A percentile compares a stretch with the other conserved stretches of the same genome.
phyloP scores from a whole-genome alignment of 37 sponge, comb jelly and placozoan species.

The Oopsacas minuta region DNA sequence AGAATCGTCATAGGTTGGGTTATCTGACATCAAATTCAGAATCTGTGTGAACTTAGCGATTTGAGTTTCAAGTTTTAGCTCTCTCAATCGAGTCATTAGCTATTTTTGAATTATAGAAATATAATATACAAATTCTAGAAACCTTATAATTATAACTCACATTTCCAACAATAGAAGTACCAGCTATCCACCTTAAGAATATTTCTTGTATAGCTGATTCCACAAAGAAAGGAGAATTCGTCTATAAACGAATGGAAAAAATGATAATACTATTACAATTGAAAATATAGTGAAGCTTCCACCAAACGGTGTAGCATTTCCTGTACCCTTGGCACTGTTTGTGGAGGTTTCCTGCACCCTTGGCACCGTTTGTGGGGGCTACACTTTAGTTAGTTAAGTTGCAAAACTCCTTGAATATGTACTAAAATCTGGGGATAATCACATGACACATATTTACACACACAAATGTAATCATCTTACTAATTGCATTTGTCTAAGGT shows the following conservation, averaged over 20 bases:
- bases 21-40: not conserved
- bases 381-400: too few species aligned
- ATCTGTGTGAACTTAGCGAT: not conserved
- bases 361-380: too few species aligned
- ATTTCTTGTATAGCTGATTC: not conserved
- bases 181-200: not conserved
- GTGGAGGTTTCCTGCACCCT: too few species aligned
- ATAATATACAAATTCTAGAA: not conserved
- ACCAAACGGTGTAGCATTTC: not conserved
- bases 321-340: too few species aligned
- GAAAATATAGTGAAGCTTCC: not conserved
- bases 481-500: slow-evolving; percentile 18
- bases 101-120: not conserved
- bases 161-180: not conserved
- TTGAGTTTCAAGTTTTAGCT: not conserved
- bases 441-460: too few species aligned
- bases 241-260: not conserved
- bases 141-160: not conserved
- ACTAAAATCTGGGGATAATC: too few species aligned
- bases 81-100: not conserved
- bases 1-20: not conserved
- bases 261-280: not conserved
- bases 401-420: too few species aligned
- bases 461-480: not conserved
- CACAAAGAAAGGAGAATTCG: slow-evolving; percentile 7